Percentiles rank a stretch among this genome's conserved stretches.
These are phyloP conservation scores for Gymnocheta viridis DNA, from an alignment of 2,888 invertebrate genomes.

Conservation along the genomic window DNA sequence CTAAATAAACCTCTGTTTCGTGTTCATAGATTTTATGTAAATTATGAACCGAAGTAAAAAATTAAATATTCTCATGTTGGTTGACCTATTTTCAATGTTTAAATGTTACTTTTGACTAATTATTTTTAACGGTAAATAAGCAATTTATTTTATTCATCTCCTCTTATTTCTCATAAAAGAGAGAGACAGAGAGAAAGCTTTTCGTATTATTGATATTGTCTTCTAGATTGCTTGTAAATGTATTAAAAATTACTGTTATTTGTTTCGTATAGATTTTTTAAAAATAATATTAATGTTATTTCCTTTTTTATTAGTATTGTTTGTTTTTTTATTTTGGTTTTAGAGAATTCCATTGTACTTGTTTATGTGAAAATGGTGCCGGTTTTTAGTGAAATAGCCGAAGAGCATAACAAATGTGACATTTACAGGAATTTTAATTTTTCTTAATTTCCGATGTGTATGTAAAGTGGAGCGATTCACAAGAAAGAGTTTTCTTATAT, in stretches of 20 bases:
- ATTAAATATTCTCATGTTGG: background rate
- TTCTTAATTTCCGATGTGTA: too few relatives aligned
- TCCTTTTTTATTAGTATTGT: background rate
- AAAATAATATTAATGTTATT: background rate
- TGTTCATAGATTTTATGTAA: background rate
- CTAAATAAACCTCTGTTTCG: too few relatives aligned
- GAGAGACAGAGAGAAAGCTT: background rate
- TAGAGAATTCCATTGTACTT: background rate
- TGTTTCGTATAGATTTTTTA: background rate
- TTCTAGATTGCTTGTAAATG: background rate
- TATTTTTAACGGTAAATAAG: slow-evolving; percentile 6
- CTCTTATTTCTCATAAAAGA: background rate
- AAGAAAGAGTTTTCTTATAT: too few relatives aligned
- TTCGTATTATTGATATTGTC: background rate
- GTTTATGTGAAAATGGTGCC: background rate
- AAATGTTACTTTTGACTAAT: slow-evolving; percentile 5
- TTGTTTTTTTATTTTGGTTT: background rate
- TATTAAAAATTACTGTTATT: slow-evolving; percentile 29
- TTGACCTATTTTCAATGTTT: slow-evolving; percentile 12
- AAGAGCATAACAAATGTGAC: too few relatives aligned
- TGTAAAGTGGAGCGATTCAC: too few relatives aligned
- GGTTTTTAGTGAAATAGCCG: background rate
- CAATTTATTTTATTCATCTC: background rate
- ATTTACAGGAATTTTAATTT: too few relatives aligned
- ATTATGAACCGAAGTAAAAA: background rate